Evolutionary conservation across 2,888 invertebrate genomes (phyloP), one percentile per base, ranked within the genome.

Genomic region (Tenthredo amoena): DNA sequence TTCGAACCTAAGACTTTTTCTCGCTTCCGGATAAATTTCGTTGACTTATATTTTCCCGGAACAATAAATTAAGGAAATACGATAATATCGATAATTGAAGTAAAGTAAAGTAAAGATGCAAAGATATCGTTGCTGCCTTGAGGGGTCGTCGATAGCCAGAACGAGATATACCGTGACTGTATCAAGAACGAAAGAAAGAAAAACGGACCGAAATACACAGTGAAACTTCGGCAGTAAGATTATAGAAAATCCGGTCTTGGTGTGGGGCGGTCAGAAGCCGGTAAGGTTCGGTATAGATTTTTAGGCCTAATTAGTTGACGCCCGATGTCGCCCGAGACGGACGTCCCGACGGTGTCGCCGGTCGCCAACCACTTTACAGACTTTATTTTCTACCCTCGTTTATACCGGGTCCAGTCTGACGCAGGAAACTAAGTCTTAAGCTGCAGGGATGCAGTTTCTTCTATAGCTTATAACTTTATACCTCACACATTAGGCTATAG

Each of bases 281-380:
- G 37, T 21, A 58, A 31, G 79, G 34, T 55, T 79, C 10, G 37
- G 82, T 83, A 37, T 89, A 89, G 90, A 89, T 92, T 93, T 92
- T 93, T 92, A 92, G 92, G 90, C 92, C 93, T 93, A 93, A 93
- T 93, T 93, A 93, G 93, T 93, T 92, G 93, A 92, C 93, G 93
- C 92, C 90, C 89, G 90, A 89, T 91, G 91, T 91, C 91, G 91
- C 90, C 89, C 89, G 87, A 88, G 85, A 86, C 86, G 88, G 34
- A 68, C 31, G 68, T 68, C 68, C 86, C 89, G 89, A 88, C 88
- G 87, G 77, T 87, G 86, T 86, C 86, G 81, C 74, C 81, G 86
- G 84, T 50, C 86, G 84, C 87, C 85, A 31, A 50, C 76, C 50
- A 77, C 50, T 77, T 77, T 77, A 77, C 31, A 55, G 50, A 55